Base-by-base conservation (phyloP, 2,888 invertebrate species). In the Blera fallax region DNA sequence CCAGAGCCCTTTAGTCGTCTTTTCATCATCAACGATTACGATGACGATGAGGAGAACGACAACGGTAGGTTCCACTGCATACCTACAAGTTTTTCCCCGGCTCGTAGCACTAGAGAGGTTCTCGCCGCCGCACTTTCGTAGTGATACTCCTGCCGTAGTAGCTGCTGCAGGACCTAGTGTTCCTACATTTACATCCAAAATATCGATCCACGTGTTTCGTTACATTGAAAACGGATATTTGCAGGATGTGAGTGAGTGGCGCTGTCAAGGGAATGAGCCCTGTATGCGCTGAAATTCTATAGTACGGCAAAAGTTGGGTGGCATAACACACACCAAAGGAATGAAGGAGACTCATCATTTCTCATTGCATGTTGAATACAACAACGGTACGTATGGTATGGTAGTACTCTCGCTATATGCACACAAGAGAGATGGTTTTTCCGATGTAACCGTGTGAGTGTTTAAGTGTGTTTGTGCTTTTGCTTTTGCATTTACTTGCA, bases 181-280 rank as follows among this genome's bases (percentile, higher is more conserved):
- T 73, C 60, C 60, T 50, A 56, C 81, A 64, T 81, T 76, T 76
- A 69, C 81, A 76, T 81, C 60, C 62, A 81, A 40, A 81, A 69
- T 81, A 81, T 81, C 76, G 81, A 81, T 81, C 76, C 69, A 76
- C 69, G 81, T 81, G 74, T 81, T 81, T 76, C 69, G 81, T 81
- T 81, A 76, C 81, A 81, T 70, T 76, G 76, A 81, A 81, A 76
- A 69, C 69, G 76, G 81, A 81, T 64, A 81, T 81, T 81, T 76
- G 69, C 76, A 56, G 81, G 81, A 81, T 70, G 69, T 64, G 62
- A 81, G 62, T 62, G 76, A 81, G 81, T 65, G 72, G 54, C 73
- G 18, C 73, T 80, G 73, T 81, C 76, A 69, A 64, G 81, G 74
- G 81, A 81, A 56, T 64, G 76, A 76, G 64, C 37, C 34, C 64